phyloP scores from a whole-genome alignment of 2,113 vertebrate species.

The Petaurus breviceps region DNA sequence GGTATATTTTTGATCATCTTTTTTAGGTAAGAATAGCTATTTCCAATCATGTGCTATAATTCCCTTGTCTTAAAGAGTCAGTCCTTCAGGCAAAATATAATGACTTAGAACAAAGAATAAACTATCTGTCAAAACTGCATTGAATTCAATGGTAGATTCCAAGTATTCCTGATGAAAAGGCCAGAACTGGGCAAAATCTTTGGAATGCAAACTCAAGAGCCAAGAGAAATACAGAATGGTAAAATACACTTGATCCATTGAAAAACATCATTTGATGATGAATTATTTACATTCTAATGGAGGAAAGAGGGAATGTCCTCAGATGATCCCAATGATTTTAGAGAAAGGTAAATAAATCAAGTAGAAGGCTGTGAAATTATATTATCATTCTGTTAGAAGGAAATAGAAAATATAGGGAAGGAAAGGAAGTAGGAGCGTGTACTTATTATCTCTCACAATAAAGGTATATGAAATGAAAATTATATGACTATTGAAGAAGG shows the following conservation, averaged over 20 bases:
- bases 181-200: background rate
- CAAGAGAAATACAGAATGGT: background rate
- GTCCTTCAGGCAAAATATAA: background rate
- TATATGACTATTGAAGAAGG: background rate
- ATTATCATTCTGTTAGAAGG: background rate
- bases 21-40: background rate
- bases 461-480: background rate
- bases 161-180: background rate
- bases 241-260: background rate
- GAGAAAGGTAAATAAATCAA: background rate
- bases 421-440: background rate
- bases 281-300: background rate
- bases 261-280: background rate
- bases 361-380: background rate
- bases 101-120: background rate
- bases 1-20: background rate
- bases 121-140: background rate
- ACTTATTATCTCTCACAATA: background rate
- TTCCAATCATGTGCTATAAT: background rate
- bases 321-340: background rate
- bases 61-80: background rate
- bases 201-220: background rate
- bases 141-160: background rate
- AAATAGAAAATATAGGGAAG: background rate
- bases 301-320: background rate